Evolutionary conservation across 2,888 invertebrate species (phyloP), one percentile per base, ranked within the genome.

Genomic region (Timandra comae): DNA sequence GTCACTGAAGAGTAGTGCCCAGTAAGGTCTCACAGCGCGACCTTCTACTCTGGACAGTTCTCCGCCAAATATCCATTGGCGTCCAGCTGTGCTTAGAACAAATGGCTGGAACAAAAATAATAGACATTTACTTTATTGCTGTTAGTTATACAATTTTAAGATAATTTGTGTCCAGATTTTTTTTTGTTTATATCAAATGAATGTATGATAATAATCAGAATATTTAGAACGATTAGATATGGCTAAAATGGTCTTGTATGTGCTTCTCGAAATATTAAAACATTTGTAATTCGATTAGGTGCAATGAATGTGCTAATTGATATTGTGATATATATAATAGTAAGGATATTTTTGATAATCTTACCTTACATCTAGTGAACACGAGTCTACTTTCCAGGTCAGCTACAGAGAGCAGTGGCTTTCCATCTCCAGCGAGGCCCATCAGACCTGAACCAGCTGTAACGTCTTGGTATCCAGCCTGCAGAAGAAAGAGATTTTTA

Each of bases 11-110:
- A 96, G 85, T 35, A 96, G 78, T 0, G 94, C 93, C 95, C 95
- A 95, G 64, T 93, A 94, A 0, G 94, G 93, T 41, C 94, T 89
- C 12, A 94, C 88, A 1, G 92, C 90, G 27, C 95, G 88, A 1
- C 95, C 94, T 77, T 95, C 95, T 1, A 95, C 92, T 43, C 94
- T 88, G 7, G 92, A 91, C 13, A 96, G 76, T 55, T 95, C 95
- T 0, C 95, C 95, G 3, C 95, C 95, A 54, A 95, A 95, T 36
- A 96, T 93, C 95, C 95, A 95, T 71, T 95, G 95, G 30, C 95
- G 88, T 12, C 94, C 94, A 30, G 93, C 91, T 53, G 93, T 91
- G 58, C 92, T 93, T 67, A 96, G 80, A 31, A 93, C 91, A 70
- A 96, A 96, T 31, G 95, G 95, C 89, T 91, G 68, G 6, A 78